These are phyloP conservation scores for Coregonus sp. DNA, from an alignment of 2,797 vertebrate genomes.

Conservation along the genomic window DNA sequence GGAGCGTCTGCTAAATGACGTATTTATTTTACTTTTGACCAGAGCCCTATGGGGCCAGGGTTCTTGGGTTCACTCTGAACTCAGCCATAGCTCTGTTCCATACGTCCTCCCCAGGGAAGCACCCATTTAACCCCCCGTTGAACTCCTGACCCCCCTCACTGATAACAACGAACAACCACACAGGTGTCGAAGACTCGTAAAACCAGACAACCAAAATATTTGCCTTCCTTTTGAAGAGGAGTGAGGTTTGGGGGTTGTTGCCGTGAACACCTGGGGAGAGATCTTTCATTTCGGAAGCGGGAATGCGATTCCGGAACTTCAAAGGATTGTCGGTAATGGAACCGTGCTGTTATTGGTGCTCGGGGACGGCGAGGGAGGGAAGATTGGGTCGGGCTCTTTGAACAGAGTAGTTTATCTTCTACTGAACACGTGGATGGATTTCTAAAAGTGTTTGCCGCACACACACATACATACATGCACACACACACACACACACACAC, in stretches of 20 bases:
- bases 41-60: neutral
- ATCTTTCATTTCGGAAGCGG: constrained; percentile 38
- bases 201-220: constrained; percentile 49
- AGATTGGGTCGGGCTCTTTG: neutral
- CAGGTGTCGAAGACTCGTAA: constrained; percentile 11
- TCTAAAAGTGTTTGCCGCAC: too few species aligned
- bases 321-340: constrained; percentile 37
- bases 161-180: constrained; percentile 34
- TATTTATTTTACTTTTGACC: too few species aligned
- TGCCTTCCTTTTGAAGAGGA: constrained; percentile 38
- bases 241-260: constrained; percentile 21
- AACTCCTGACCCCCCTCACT: constrained; percentile 43
- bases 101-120: neutral
- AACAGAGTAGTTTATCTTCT: too few species aligned
- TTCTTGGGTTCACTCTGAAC: neutral
- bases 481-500: too few species aligned
- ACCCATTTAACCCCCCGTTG: constrained; percentile 34
- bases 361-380: neutral
- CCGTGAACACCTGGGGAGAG: constrained; percentile 34
- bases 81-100: constrained; percentile 13
- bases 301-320: constrained; percentile 34
- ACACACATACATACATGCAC: too few species aligned
- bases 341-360: constrained; percentile 20
- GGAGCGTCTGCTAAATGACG: too few species aligned
- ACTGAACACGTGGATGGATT: too few species aligned